Percentiles rank a stretch among this genome's conserved stretches.
phyloP scores from a whole-genome alignment of 92 coral and sea anemone genomes.

The Zoanthus sansibaricus region DNA sequence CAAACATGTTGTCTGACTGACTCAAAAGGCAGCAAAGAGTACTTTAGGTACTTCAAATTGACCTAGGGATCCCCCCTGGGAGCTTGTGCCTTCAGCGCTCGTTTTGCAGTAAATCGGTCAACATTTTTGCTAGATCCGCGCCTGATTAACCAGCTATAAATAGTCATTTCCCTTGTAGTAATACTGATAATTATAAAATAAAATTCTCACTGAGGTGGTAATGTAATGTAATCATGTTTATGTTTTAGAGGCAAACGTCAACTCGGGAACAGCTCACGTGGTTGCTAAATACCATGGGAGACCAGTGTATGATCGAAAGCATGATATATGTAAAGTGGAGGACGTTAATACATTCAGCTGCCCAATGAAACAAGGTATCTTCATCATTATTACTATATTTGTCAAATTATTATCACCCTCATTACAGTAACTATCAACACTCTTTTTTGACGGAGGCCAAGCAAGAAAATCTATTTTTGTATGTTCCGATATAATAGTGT shows the following conservation, averaged over 20 bases:
- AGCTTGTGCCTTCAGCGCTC: no score
- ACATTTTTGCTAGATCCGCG: no score
- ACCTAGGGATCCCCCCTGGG: no score
- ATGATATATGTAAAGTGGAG: conserved; percentile 66
- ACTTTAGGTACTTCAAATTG: no score
- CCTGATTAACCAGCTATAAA: no score
- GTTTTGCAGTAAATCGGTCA: no score
- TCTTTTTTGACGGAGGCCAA: background rate
- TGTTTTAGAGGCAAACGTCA: conserved; percentile 56
- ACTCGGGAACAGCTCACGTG: conserved; percentile 68
- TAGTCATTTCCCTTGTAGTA: no score
- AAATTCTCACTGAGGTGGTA: no score
- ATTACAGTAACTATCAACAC: background rate
- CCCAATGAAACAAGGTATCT: conserved; percentile 75
- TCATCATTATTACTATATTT: background rate
- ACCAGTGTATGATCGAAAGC: conserved; percentile 65
- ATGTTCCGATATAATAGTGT: no score
- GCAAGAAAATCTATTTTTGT: background rate
- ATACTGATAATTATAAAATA: no score
- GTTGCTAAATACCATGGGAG: conserved; percentile 78
- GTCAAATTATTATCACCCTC: background rate
- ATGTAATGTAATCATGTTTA: background rate
- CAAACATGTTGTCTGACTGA: no score
- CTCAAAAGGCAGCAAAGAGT: no score
- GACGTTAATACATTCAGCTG: conserved; percentile 74